Base-by-base conservation (phyloP, 1,140 invertebrate genomes). In the Bombus affinis region DNA sequence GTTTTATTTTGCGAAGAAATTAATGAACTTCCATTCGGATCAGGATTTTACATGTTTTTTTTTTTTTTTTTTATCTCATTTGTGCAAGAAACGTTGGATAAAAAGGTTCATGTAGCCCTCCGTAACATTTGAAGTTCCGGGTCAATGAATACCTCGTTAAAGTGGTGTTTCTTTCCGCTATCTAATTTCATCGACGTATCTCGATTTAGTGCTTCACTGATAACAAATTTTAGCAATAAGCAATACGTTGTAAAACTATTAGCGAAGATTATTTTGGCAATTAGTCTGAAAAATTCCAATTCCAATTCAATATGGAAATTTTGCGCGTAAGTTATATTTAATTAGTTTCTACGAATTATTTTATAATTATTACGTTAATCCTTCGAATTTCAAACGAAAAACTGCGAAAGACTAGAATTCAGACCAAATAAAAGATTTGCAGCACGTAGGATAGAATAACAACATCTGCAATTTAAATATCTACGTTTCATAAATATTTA, bases 141-240 rank as follows among this genome's bases (percentile, higher is more conserved):
- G 66, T 84, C 75, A 84, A 84, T 32, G 82, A 79, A 79, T 53
- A 84, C 13, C 76, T 79, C 75, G 76, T 84, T 84, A 84, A 84
- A 84, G 53, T 44, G 82, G 1, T 22, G 82, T 79, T 84, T 71
- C 75, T 79, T 78, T 79, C 66, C 76, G 66, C 66, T 57, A 28
- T 79, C 66, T 84, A 71, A 84, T 84, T 79, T 84, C 71, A 84
- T 84, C 82, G 75, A 79, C 37, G 47, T 84, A n/a, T 71, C 75
- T 71, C 39, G 37, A 84, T 71, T 79, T 79, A 62, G 37, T 62
- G 66, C 25, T 35, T 8, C 12, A 6, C 66, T 35, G 53, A 37
- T 59, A 79, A 57, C 13, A 10, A 35, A 37, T 47, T 32, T 25
- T 9, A 35, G 8, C 6, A 13, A 75, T n/a, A n/a, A 59, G 1